Evolutionary conservation across 2,797 vertebrate species (phyloP).

Genomic region (Neostethus bicornis): DNA sequence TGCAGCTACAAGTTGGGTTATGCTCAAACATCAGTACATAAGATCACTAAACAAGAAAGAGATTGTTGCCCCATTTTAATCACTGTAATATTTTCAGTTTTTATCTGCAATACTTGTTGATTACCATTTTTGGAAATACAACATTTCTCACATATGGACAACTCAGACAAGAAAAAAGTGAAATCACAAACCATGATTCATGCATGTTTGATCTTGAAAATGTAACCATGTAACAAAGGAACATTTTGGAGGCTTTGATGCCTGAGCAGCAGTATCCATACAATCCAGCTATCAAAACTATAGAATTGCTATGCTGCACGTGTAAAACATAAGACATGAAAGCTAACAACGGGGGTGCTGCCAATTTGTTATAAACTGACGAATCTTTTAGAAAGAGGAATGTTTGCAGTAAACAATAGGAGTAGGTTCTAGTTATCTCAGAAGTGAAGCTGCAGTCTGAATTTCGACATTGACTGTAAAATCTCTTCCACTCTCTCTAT

Average conservation of each 20-base stretch:
- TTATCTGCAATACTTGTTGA: constrained; percentile 41
- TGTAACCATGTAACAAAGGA: constrained; percentile 19
- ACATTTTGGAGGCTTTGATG: constrained; percentile 35
- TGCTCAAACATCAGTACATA: constrained; percentile 15
- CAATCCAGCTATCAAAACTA: constrained; percentile 6
- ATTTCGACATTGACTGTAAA: constrained; percentile 21
- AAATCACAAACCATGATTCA: constrained; percentile 25
- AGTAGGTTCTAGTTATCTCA: constrained; percentile 35
- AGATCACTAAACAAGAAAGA: constrained; percentile 19
- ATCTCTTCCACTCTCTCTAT: constrained; percentile 12
- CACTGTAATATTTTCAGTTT: constrained; percentile 25
- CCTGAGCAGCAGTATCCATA: constrained; percentile 4
- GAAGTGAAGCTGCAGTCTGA: constrained; percentile 23
- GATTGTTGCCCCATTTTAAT: constrained; percentile 17
- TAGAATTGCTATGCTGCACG: constrained; percentile 22
- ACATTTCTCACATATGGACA: constrained; percentile 6
- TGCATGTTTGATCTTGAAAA: constrained; percentile 26
- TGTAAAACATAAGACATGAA: constrained; percentile 33
- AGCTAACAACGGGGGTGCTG: constrained; percentile 38
- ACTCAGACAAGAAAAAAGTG: background rate
- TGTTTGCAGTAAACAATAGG: constrained; percentile 20
- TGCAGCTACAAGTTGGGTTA: constrained; percentile 16
- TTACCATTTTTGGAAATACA: constrained; percentile 40
- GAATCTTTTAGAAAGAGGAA: constrained; percentile 32
- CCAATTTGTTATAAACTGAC: constrained; percentile 36